These are phyloP conservation scores for Bagarius yarrelli DNA, from an alignment of 2,113 vertebrate genomes.

Conservation along the genomic window DNA sequence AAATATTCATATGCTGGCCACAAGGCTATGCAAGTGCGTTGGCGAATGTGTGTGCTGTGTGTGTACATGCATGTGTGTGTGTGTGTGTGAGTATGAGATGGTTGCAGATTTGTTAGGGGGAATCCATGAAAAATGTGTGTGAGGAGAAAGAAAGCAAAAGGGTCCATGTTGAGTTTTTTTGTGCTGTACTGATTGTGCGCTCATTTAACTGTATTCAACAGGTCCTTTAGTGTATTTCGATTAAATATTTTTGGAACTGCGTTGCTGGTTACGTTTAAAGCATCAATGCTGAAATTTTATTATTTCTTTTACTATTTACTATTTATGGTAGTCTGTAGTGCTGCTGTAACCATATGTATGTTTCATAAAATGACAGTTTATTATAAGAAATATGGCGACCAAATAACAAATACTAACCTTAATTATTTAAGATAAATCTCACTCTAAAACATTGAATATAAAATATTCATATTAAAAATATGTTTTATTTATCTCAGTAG, in stretches of 20 bases:
- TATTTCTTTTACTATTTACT: neutral
- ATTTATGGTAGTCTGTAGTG: neutral
- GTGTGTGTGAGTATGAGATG: slow-evolving; percentile 34
- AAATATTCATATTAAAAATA: neutral
- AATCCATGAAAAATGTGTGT: slow-evolving; percentile 23
- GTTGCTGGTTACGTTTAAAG: neutral
- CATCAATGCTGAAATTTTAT: no score
- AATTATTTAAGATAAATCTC: neutral
- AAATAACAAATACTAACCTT: neutral
- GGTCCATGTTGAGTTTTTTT: slow-evolving; percentile 39
- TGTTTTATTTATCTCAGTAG: no score
- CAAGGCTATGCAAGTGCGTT: slow-evolving; percentile 66
- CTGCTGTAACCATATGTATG: neutral
- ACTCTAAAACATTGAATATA: neutral
- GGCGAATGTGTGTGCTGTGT: slow-evolving; percentile 29
- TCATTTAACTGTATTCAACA: slow-evolving; percentile 11
- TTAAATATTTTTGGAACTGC: neutral
- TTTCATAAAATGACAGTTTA: neutral
- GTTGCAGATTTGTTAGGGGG: neutral
- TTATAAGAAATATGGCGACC: neutral
- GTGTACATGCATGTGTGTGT: slow-evolving; percentile 16
- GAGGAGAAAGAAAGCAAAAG: slow-evolving; percentile 28
- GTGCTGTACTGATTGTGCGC: neutral
- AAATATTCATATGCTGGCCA: slow-evolving; percentile 95
- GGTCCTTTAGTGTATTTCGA: neutral